Evolutionary conservation across 2,797 vertebrate genomes (phyloP), one percentile per base, ranked within the genome.

Genomic region (Coregonus suidteri): DNA sequence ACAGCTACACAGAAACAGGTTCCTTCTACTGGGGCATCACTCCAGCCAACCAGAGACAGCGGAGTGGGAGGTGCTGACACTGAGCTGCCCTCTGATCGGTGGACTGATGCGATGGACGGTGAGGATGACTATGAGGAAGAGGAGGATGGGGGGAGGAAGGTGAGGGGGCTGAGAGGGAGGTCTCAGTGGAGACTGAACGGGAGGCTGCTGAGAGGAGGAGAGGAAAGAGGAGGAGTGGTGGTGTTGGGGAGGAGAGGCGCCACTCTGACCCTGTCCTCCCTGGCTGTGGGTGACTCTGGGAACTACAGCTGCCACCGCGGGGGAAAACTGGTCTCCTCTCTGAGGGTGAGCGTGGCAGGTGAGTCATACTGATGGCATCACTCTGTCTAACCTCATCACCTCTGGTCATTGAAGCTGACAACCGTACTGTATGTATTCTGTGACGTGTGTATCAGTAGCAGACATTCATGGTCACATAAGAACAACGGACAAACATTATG

Each of bases 321-420:
- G 0, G 89, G 84, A 18, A 88, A 0, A 62, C 69, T 41, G 0
- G 82, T 78, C 1, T 92, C 90, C 53, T 85, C 89, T 0, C 15
- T 96, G 9, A 92, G 30, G 14, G 86, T 98, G 37, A 65, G 86
- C 3, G 90, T 96, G 2, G 91, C 93, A 78, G 95, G 96, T 97
- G 71, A 90, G 91, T 84, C 67, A 34, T 34, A n/a, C n/a, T 6
- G 16, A 34, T 1, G 1, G 13, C 15, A 18, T 47, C 37, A n/a
- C 34, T 47, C 41, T 47, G 41, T 47, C 41, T 47, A 47, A 47
- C 41, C 2, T 47, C n/a, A n/a, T 59, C 56, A 59, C 18, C 20
- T 64, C 7, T 64, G 20, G 59, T 1, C n/a, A 30, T 25, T 25
- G 9, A 47, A 47, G 41, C 41, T 11, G 56, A 59, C n/a, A 20